Percentiles rank a stretch among this genome's conserved stretches.
phyloP scores from a whole-genome alignment of 2,888 invertebrate genomes.

The Dolichopus griseipennis region DNA sequence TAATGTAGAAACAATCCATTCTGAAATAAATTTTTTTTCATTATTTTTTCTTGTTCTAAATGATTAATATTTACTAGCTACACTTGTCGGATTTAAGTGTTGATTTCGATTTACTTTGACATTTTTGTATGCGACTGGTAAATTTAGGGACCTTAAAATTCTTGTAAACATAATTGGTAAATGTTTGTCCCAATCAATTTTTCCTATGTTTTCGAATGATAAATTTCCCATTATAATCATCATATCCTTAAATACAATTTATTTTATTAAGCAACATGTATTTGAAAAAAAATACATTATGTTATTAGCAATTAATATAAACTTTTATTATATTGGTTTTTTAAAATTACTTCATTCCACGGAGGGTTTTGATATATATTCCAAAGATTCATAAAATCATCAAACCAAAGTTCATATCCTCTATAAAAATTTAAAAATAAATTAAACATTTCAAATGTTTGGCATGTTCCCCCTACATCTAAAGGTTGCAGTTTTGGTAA shows the following conservation, averaged over 20 bases:
- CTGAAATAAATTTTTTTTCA: slow-evolving; percentile 36
- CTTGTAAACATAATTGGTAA: slow-evolving; percentile 67
- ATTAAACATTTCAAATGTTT: slow-evolving; percentile 55
- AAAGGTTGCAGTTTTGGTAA: slow-evolving; percentile 72
- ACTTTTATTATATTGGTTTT: background rate
- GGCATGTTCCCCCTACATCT: slow-evolving; percentile 46
- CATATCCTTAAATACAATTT: slow-evolving; percentile 49
- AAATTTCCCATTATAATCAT: slow-evolving; percentile 66
- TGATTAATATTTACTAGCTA: slow-evolving; percentile 19
- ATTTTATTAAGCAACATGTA: slow-evolving; percentile 14
- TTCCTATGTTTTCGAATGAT: slow-evolving; percentile 66
- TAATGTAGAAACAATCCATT: slow-evolving; percentile 55
- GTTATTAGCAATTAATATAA: too few relatives aligned
- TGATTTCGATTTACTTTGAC: slow-evolving; percentile 50
- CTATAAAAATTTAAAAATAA: slow-evolving; percentile 60
- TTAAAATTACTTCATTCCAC: slow-evolving; percentile 22
- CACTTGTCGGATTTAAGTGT: slow-evolving; percentile 33
- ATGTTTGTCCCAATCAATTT: slow-evolving; percentile 80
- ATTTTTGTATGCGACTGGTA: slow-evolving; percentile 70
- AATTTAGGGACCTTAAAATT: slow-evolving; percentile 61
- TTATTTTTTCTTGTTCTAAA: slow-evolving; percentile 14
- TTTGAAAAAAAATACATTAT: slow-evolving; percentile 7
- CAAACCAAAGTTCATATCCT: slow-evolving; percentile 70
- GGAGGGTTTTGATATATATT: slow-evolving; percentile 64
- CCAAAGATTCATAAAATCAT: slow-evolving; percentile 70